Evolutionary conservation across 53 echinoderm and acorn worm genomes (phyloP).

Genomic region (Arbacia lixula): DNA sequence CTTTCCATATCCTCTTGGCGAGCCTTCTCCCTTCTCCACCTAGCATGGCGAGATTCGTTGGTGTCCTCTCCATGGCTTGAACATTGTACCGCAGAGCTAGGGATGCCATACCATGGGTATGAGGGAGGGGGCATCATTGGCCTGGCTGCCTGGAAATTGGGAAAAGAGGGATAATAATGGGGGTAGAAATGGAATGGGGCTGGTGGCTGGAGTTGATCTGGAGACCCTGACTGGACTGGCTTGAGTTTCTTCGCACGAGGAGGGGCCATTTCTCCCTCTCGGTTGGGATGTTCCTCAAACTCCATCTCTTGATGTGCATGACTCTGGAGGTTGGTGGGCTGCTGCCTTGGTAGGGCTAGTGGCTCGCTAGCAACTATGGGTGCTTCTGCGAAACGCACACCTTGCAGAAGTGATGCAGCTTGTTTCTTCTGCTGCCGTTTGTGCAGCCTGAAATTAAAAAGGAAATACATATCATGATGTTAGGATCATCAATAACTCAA

Average conservation of each 20-base stretch:
- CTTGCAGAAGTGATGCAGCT: not conserved
- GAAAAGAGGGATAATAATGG: not conserved
- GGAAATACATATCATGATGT: not conserved
- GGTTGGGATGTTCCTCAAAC: slow-evolving; percentile 3
- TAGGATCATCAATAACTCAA: too few species aligned
- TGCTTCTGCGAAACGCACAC: not conserved
- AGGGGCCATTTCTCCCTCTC: slow-evolving; percentile 25
- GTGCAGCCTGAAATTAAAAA: slow-evolving; percentile 15
- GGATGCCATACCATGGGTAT: not conserved
- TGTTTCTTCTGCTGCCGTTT: slow-evolving; percentile 16
- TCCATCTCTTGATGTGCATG: not conserved
- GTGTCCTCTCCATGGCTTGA: not conserved
- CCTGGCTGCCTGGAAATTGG: slow-evolving; percentile 1
- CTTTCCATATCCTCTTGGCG: not conserved
- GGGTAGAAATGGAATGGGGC: slow-evolving; percentile 7
- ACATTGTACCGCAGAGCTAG: not conserved
- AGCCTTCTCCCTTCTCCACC: not conserved
- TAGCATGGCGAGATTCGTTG: not conserved
- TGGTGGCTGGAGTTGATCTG: not conserved
- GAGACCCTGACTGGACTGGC: not conserved
- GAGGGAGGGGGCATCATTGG: not conserved
- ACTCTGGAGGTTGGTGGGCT: not conserved
- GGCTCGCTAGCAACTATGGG: not conserved
- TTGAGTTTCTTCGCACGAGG: not conserved
- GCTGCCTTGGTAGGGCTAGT: not conserved